Base-by-base conservation (phyloP, 30 jellyfish, hydroid and myxozoan genomes). In the Turritopsis rubra region DNA sequence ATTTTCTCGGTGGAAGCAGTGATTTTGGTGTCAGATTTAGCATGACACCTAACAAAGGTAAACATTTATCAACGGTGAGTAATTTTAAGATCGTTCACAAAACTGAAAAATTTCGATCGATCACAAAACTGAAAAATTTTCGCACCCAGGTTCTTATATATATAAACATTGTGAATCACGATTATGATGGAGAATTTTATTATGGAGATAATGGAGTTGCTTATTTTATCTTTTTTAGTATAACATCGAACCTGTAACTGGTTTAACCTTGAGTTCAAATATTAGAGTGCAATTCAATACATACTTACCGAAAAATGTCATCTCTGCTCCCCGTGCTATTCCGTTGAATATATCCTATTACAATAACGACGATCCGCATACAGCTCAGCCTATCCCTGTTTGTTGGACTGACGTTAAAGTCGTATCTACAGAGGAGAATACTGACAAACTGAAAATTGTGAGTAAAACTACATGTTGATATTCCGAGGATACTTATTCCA, bases 211-310 rank as follows among this genome's bases (percentile, higher is more conserved):
- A 3, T 13, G 13, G 60, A 41, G 60, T 41, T 3, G 13, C 60
- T 54, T 90, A 68, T 28, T 28, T n/a, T 23, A 23, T 1, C 27
- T 17, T 7, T 21, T 54, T 19, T 68, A 88, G 96, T 82, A 41
- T 54, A 54, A 73, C 13, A 75, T 88, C 21, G 96, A 88, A 71
- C 96, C 96, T 1, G 29, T 81, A 1, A 74, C 92, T 53, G 96
- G 96, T 0, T 23, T 18, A 21, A 31, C 83, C 1, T 26, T 88
- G 29, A 75, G 79, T 70, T 16, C 68, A 27, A 31, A 20, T 18
- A 28, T 26, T 0, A n/a, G 87, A 21, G 76, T 77, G 52, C 96
- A 88, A 68, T 7, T 81, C 52, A 88, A 88, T 70, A 17, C 73
- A 5, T 85, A 72, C 1, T 24, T 88, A 16, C 87, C 90, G 19